A percentile compares a stretch with the other conserved stretches of the same genome.
Evolutionary conservation across 2,888 invertebrate genomes (phyloP).

Genomic region (Drosophila borborema): DNA sequence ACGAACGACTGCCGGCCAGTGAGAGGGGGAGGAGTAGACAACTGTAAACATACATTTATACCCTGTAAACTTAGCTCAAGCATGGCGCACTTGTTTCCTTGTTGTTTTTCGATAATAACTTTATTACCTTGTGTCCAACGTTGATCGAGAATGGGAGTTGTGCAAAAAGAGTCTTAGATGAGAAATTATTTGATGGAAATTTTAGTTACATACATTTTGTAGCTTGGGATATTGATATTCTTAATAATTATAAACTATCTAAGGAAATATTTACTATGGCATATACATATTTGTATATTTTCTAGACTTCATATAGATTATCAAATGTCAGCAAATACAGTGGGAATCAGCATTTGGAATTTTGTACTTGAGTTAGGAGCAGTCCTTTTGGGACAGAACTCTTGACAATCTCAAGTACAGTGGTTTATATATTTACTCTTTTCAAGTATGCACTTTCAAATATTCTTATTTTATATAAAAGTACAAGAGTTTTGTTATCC

Average conservation of each 20-base stretch:
- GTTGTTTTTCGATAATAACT: too few species aligned
- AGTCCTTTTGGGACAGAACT: not conserved
- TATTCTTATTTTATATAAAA: not conserved
- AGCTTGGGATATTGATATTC: too few species aligned
- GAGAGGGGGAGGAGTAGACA: constrained; percentile 7
- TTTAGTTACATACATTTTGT: not conserved
- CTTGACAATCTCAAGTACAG: not conserved
- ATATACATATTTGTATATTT: too few species aligned
- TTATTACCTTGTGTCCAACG: too few species aligned
- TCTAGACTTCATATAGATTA: too few species aligned
- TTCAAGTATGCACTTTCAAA: not conserved
- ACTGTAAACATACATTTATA: constrained; percentile 31
- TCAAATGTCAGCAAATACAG: not conserved
- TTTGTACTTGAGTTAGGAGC: not conserved
- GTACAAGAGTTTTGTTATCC: not conserved
- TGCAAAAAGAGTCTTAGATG: not conserved
- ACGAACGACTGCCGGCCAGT: constrained; percentile 26
- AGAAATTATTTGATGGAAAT: not conserved
- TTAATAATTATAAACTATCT: too few species aligned
- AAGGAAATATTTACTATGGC: too few species aligned
- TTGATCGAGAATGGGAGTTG: not conserved
- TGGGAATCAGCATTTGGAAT: not conserved
- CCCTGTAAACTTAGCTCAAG: constrained; percentile 24
- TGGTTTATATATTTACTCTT: not conserved
- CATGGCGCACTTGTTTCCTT: not conserved